Base-by-base conservation (phyloP, 1,140 invertebrate species). In the Lepidurus apus region DNA sequence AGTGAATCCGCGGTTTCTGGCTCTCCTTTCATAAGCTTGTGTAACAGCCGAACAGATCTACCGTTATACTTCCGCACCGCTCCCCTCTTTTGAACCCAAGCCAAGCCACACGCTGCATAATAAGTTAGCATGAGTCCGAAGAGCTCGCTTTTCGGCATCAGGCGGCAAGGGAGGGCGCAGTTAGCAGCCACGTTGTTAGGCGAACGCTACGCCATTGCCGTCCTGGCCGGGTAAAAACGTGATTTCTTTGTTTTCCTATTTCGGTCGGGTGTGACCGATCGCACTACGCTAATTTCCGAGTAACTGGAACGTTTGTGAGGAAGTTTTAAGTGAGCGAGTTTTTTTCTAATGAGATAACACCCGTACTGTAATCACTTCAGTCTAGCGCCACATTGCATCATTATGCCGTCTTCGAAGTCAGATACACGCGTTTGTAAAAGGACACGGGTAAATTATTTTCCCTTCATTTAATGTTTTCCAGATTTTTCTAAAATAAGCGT, bases 101-200 rank as follows among this genome's bases (percentile, higher is more conserved):
- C 53, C 53, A 65, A 65, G 53, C 53, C 21, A 65, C 17, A 65
- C 53, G 21, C 53, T n/a, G 53, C 53, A 65, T 65, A 65, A 65
- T 65, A 65, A 65, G 17, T 65, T 7, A 47, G 53, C 53, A 4
- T 65, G 53, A 13, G 9, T 65, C 17, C 6, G 53, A 21, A 65
- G 53, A 65, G 53, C 53, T 65, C 53, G 53, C 21, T 65, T 65
- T 65, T 13, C 53, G 53, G 53, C 53, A 65, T 65, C 53, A 65
- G 21, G 53, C 53, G 53, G 17, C 8, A 65, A 65, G 53, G 53
- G 53, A 65, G 53, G 53, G 53, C 53, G 53, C 53, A 21, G 17
- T 65, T 21, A 7, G 53, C 53, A 9, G 53, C 53, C 53, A 65
- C 53, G 53, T 65, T 65, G 53, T 65, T 65, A 21, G 53, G 53